Base-by-base conservation (phyloP, 2,113 vertebrate genomes). In the Pristiophorus japonicus region DNA sequence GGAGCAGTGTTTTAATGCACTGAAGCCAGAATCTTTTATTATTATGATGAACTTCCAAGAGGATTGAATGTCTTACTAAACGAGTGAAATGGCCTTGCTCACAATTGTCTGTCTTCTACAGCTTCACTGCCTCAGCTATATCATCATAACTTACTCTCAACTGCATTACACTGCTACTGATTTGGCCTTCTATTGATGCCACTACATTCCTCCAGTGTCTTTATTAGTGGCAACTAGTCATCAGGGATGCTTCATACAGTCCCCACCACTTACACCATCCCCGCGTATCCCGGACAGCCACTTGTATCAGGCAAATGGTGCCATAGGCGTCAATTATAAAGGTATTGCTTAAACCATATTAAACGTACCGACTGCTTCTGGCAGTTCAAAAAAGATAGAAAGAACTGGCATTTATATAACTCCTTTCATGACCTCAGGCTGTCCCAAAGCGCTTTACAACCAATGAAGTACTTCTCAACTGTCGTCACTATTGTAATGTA, bases 1-100 rank as follows among this genome's bases (percentile, higher is more conserved):
- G 78, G 78, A 59, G 51, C 87, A 90, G 30, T 14, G 27, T 90
- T 51, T 90, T 34, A 59, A 90, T 59, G 87, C 47, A n/a, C 47
- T 59, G 87, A 90, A 90, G 8, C 51, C 87, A 59, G 27, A 55
- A 90, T 51, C 10, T n/a, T 90, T 90, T 90, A 90, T 90, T 90
- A 59, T 59, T 59, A 34, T 51, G 47, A 59, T 59, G 51, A 30
- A 51, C 87, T 90, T 90, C 87, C 87, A 1, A 90, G 27, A 14
- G 85, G 24, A 88, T 30, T 88, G 30, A 59, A 59, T 34, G 47
- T 90, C 30, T 90, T 34, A 30, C 87, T 90, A 59, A 90, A 59
- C 11, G 47, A 90, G 51, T 59, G 47, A 88, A 30, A 10, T 90
- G 45, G 47, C 87, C 87, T 90, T 59, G 47, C 87, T 34, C 47